Percentiles rank a stretch among this genome's conserved stretches.
Conservation (phyloP, 2,113 vertebrate genomes). For the Heterotilapia buettikoferi region DNA sequence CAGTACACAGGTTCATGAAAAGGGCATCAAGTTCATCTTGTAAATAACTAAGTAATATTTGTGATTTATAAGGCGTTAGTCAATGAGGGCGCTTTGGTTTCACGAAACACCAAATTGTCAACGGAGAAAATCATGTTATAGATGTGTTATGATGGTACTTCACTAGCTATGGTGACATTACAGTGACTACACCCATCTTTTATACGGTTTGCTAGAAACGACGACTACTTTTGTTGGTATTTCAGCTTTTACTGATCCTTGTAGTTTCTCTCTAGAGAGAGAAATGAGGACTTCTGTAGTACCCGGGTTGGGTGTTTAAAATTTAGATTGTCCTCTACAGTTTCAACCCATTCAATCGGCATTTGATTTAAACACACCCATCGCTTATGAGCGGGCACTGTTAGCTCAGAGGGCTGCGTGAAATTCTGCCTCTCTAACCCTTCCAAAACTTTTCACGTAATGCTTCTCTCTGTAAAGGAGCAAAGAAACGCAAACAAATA, state of each 20-base stretch:
- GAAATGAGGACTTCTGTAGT: neutral
- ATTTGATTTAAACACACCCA: neutral
- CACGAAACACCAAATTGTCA: neutral
- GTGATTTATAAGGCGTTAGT: neutral
- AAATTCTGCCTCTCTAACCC: neutral
- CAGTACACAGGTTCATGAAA: neutral
- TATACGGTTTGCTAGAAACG: neutral
- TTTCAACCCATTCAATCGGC: neutral
- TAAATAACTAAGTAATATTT: neutral
- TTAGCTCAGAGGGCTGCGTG: neutral
- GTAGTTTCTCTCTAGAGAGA: neutral
- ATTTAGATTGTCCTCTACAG: neutral
- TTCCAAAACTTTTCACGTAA: neutral
- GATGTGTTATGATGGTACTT: neutral
- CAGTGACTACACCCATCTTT: neutral
- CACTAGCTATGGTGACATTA: neutral
- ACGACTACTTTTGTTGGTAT: neutral
- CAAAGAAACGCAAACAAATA: neutral
- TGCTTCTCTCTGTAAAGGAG: neutral
- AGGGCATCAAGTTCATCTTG: neutral
- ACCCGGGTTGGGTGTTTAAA: neutral
- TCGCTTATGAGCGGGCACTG: neutral
- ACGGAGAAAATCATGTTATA: neutral
- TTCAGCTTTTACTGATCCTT: neutral
- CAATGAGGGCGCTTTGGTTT: neutral